A percentile compares a stretch with the other conserved stretches of the same genome.
phyloP scores from a whole-genome alignment of 2,113 vertebrate species.

The Beaufortia kweichowensis region DNA sequence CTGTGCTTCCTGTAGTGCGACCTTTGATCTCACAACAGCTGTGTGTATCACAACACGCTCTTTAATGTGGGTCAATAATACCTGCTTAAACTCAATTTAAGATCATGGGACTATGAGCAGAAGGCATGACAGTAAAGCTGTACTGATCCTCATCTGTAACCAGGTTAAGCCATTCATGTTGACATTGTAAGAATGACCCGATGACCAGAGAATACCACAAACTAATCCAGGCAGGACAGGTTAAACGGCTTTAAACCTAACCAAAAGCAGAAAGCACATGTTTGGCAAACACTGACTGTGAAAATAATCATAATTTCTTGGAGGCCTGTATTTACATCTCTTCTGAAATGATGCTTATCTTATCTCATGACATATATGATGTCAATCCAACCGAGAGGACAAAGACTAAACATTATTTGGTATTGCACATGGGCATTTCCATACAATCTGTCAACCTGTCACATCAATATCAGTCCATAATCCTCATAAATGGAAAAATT shows the following conservation, averaged over 20 bases:
- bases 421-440: not conserved
- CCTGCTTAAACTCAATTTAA: not conserved
- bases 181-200: slow-evolving; percentile 4
- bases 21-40: slow-evolving; percentile 20
- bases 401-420: not conserved
- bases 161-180: not conserved
- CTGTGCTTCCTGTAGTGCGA: not conserved
- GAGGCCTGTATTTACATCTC: not conserved
- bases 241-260: slow-evolving; percentile 20
- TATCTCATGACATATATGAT: not conserved
- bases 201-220: slow-evolving; percentile 12
- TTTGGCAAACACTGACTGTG: slow-evolving; percentile 8
- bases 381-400: not conserved
- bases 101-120: slow-evolving; percentile 5
- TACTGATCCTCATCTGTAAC: not conserved
- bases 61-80: slow-evolving; percentile 19
- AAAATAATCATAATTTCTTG: not conserved
- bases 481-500: no score
- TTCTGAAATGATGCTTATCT: not conserved
- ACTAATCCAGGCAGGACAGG: slow-evolving; percentile 11
- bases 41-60: slow-evolving; percentile 31
- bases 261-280: not conserved
- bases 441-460: no score
- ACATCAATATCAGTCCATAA: no score
- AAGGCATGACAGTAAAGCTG: not conserved